Conservation (phyloP, 1,140 invertebrate genomes). For the Drosophila simulans region DNA sequence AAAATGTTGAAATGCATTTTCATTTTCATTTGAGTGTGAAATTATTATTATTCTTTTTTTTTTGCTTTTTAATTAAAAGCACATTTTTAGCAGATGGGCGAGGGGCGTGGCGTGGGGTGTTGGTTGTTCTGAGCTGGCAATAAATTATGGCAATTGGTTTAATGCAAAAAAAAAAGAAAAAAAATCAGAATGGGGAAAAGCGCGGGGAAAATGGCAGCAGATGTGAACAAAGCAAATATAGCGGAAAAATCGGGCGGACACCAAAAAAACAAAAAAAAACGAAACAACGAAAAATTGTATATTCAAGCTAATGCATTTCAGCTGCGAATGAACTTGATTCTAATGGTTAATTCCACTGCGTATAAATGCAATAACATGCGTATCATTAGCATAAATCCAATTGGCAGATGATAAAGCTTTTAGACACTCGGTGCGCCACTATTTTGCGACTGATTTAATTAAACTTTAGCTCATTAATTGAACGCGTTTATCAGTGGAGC, state of each 20-base stretch:
- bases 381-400: constrained; percentile 10
- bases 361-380: constrained; percentile 6
- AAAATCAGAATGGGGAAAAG: constrained; percentile 10
- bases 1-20: constrained; percentile 67
- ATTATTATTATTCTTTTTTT: constrained; percentile 32
- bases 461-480: constrained; percentile 7
- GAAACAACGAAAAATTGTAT: neutral
- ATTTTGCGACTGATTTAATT: constrained; percentile 10
- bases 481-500: neutral
- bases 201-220: constrained; percentile 18
- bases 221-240: constrained; percentile 18
- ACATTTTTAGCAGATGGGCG: constrained; percentile 48
- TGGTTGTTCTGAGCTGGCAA: constrained; percentile 17
- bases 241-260: neutral
- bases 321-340: constrained; percentile 26
- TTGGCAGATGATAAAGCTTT: constrained; percentile 6
- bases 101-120: neutral
- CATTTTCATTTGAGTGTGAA: constrained; percentile 59
- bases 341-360: constrained; percentile 22
- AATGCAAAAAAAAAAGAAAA: constrained; percentile 35
- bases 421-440: neutral
- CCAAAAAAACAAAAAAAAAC: too few species aligned
- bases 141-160: constrained; percentile 71
- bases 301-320: constrained; percentile 19
- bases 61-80: constrained; percentile 71